These are phyloP conservation scores for Spisula subtruncata DNA, from an alignment of 2,888 invertebrate species.

Conservation along the genomic window DNA sequence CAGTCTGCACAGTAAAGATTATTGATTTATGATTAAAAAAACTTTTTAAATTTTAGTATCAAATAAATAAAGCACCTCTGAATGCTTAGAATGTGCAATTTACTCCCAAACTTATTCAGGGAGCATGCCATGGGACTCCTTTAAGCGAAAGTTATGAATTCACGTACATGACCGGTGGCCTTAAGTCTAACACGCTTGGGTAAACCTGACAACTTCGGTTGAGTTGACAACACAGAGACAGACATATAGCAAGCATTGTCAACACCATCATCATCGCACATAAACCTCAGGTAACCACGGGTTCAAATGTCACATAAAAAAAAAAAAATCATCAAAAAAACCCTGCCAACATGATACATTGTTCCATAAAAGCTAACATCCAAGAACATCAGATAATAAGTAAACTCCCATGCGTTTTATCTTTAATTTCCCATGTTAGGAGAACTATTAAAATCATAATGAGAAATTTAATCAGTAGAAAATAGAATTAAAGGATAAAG, in stretches of 20 bases:
- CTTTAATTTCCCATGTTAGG: constrained; percentile 35
- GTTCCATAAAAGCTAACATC: constrained; percentile 25
- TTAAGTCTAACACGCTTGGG: background rate
- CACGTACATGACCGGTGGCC: background rate
- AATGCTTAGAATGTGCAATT: too few species aligned
- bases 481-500: constrained; percentile 27
- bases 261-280: background rate
- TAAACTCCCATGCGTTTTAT: constrained; percentile 17
- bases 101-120: too few species aligned
- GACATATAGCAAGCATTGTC: background rate
- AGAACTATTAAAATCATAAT: constrained; percentile 16
- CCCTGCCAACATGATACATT: background rate
- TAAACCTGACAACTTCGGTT: too few species aligned
- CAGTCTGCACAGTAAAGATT: too few species aligned
- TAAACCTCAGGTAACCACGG: background rate
- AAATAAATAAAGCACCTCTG: too few species aligned
- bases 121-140: too few species aligned
- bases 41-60: too few species aligned
- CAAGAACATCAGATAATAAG: constrained; percentile 1
- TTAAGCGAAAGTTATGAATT: too few species aligned
- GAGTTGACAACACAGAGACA: background rate
- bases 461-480: constrained; percentile 42
- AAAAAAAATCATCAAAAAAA: constrained; percentile 16
- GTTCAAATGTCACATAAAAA: constrained; percentile 19
- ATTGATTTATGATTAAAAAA: too few species aligned